Evolutionary conservation across 92 coral and sea anemone genomes (phyloP).

Genomic region (Parazoanthus swiftii): DNA sequence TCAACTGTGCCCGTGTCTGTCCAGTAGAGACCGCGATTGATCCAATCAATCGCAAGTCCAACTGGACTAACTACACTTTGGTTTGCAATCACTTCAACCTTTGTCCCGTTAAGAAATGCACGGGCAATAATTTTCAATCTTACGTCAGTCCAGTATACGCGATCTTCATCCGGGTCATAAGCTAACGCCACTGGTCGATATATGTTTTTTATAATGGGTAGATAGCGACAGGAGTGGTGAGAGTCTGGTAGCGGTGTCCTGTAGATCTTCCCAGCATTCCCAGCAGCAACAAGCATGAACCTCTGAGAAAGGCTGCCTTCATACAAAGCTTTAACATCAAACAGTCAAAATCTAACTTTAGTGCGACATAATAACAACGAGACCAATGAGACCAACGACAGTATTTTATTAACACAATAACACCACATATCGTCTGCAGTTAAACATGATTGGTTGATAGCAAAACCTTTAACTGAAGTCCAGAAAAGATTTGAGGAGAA

Average conservation of each 20-base stretch:
- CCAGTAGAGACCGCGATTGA: conserved; percentile 58
- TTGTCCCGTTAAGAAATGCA: conserved; percentile 51
- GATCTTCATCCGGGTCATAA: conserved; percentile 53
- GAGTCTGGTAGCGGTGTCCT: conserved; percentile 14
- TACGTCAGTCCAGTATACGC: conserved; percentile 61
- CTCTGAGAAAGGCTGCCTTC: background rate
- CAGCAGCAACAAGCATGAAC: conserved; percentile 49
- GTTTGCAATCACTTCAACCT: conserved; percentile 25
- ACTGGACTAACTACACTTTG: conserved; percentile 37
- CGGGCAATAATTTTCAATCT: conserved; percentile 31
- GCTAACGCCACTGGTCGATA: conserved; percentile 52
- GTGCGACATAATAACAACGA: too few species aligned
- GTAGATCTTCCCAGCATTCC: conserved; percentile 40
- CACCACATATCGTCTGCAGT: too few species aligned
- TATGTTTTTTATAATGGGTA: conserved; percentile 10
- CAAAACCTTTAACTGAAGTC: too few species aligned
- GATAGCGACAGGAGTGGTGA: background rate
- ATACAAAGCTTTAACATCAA: conserved; percentile 5
- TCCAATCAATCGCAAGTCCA: conserved; percentile 54
- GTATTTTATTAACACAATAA: too few species aligned
- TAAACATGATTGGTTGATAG: too few species aligned
- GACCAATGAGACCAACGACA: too few species aligned
- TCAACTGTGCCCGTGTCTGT: conserved; percentile 50
- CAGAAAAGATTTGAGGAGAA: too few species aligned
- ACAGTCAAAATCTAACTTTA: background rate